Percentiles rank a stretch among this genome's conserved stretches.
These are phyloP conservation scores for Drosophila paranaensis DNA, from an alignment of 2,888 invertebrate genomes.

Conservation along the genomic window DNA sequence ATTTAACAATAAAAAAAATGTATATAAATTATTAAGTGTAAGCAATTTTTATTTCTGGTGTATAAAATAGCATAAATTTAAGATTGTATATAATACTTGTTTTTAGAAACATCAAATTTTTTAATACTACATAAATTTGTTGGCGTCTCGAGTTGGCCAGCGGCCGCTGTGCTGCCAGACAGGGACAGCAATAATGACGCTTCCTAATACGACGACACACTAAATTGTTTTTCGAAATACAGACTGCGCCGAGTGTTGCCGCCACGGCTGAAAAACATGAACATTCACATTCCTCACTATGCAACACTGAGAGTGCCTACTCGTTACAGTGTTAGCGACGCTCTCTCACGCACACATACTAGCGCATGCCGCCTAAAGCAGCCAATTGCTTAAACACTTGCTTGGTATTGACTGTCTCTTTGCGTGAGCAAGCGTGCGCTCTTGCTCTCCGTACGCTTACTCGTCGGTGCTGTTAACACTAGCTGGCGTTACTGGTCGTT, in stretches of 20 bases:
- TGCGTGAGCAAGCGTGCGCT: constrained; percentile 43
- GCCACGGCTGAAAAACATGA: constrained; percentile 39
- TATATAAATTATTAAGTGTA: constrained; percentile 36
- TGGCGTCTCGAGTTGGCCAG: constrained; percentile 2
- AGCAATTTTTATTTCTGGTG: neutral
- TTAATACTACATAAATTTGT: constrained; percentile 2
- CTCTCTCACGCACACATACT: constrained; percentile 30
- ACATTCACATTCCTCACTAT: constrained; percentile 30
- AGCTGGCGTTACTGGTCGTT: constrained; percentile 43
- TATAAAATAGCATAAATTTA: neutral
- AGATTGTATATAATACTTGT: neutral
- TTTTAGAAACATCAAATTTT: neutral
- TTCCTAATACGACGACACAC: constrained; percentile 28
- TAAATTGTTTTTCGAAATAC: constrained; percentile 34
- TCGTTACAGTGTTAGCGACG: constrained; percentile 56
- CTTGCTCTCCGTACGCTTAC: constrained; percentile 40
- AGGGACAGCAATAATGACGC: constrained; percentile 47
- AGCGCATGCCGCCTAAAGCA: constrained; percentile 32
- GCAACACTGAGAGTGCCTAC: constrained; percentile 38
- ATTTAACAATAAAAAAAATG: constrained; percentile 35
- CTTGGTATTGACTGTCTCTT: constrained; percentile 39
- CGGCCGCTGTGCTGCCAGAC: constrained; percentile 30
- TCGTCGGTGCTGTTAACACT: constrained; percentile 38
- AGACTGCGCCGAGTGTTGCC: constrained; percentile 31
- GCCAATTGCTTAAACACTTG: constrained; percentile 65